Evolutionary conservation across 2,797 vertebrate species (phyloP).

Genomic region (Allobates femoralis): DNA sequence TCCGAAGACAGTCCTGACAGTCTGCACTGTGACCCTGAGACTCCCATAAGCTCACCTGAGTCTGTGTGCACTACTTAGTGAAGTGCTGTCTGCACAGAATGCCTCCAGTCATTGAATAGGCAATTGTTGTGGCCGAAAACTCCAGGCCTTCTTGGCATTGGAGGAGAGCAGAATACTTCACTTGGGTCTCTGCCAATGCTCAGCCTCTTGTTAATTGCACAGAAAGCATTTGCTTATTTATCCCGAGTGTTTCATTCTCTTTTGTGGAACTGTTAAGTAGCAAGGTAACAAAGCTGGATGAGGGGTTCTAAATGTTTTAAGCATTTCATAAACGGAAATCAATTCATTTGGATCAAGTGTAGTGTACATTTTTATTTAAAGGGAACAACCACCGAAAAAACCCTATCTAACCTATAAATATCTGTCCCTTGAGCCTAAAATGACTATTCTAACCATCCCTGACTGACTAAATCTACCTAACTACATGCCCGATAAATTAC

Average conservation of each 20-base stretch:
- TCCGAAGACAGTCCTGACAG: background rate
- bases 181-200: background rate
- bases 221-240: conserved; percentile 5
- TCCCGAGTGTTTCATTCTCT: background rate
- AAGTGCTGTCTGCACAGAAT: background rate
- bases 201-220: conserved; percentile 21
- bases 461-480: too few species aligned
- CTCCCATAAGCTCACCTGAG: background rate
- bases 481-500: too few species aligned
- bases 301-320: too few species aligned
- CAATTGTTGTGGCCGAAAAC: conserved; percentile 16
- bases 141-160: conserved; percentile 17
- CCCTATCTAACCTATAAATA: too few species aligned
- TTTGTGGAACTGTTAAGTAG: background rate
- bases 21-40: too few species aligned
- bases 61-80: background rate
- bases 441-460: too few species aligned
- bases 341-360: too few species aligned
- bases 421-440: too few species aligned
- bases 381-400: too few species aligned
- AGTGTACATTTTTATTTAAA: too few species aligned
- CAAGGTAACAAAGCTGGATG: background rate
- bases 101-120: background rate
- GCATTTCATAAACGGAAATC: too few species aligned
- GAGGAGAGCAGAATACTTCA: background rate